phyloP scores from a whole-genome alignment of 2,113 vertebrate species.

The Scartelaos histophorus region DNA sequence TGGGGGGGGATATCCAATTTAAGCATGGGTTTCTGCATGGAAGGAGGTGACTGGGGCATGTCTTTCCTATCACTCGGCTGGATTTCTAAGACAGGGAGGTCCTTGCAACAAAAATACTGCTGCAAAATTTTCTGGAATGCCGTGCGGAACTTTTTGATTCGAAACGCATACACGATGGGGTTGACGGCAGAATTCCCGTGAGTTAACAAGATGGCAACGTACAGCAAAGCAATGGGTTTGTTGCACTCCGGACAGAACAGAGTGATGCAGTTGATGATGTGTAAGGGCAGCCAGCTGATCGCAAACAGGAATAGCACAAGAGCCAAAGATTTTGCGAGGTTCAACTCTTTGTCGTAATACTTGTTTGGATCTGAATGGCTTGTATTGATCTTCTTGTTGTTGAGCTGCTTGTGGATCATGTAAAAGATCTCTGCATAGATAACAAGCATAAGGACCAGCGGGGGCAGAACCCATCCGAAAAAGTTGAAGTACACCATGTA shows the following conservation, averaged over 20 bases:
- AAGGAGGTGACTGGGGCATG: conserved; percentile 42
- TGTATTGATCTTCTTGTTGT: conserved; percentile 88
- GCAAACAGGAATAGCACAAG: conserved; percentile 95
- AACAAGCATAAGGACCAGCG: conserved; percentile 89
- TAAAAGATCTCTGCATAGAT: conserved; percentile 98
- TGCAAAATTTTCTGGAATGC: conserved; percentile 94
- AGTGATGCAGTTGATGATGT: conserved; percentile 92
- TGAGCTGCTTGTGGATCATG: conserved; percentile 95
- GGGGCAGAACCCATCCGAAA: conserved; percentile 94
- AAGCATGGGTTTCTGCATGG: conserved; percentile 16
- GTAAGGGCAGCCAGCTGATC: conserved; percentile 93
- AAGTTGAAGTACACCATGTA: conserved; percentile 99
- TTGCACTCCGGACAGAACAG: conserved; percentile 86
- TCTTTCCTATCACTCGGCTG: conserved; percentile 76
- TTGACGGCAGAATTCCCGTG: conserved; percentile 98
- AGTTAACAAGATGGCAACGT: conserved; percentile 92
- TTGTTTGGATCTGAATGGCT: conserved; percentile 86
- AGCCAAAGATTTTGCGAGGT: conserved; percentile 93
- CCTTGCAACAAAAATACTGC: conserved; percentile 89
- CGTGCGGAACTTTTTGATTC: conserved; percentile 92
- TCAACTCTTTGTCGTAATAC: conserved; percentile 95
- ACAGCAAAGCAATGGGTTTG: conserved; percentile 82
- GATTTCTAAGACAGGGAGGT: conserved; percentile 57
- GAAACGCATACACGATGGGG: conserved; percentile 94
- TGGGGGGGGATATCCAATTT: conserved; percentile 10